A percentile compares a stretch with the other conserved stretches of the same genome.
Evolutionary conservation across 1,140 invertebrate species (phyloP).

Genomic region (Apis laboriosa): DNA sequence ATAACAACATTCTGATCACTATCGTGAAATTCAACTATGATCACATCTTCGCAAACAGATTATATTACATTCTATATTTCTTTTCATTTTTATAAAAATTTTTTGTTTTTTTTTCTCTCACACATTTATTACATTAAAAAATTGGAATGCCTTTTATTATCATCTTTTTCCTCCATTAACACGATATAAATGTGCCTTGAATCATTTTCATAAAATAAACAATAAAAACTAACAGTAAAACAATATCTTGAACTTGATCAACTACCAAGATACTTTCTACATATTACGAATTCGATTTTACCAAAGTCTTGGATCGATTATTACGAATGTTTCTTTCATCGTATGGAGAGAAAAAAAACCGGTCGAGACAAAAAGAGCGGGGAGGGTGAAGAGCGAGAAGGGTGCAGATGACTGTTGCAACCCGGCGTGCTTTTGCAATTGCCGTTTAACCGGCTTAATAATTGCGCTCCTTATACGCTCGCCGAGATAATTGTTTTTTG

Average conservation of each 20-base stretch:
- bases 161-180: too few relatives aligned
- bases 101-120: too few relatives aligned
- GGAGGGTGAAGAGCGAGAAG: constrained; percentile 3
- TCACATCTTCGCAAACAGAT: neutral
- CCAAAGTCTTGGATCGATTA: too few relatives aligned
- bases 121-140: too few relatives aligned
- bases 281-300: too few relatives aligned
- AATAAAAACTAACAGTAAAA: too few relatives aligned
- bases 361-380: constrained; percentile 16
- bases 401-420: constrained; percentile 28
- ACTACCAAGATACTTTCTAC: too few relatives aligned
- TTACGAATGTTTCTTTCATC: neutral
- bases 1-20: neutral
- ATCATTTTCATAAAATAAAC: too few relatives aligned
- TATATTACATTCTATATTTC: neutral
- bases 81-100: too few relatives aligned
- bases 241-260: too few relatives aligned
- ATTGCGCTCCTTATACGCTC: constrained; percentile 67
- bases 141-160: too few relatives aligned
- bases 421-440: neutral
- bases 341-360: neutral
- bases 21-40: neutral
- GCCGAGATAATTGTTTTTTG: constrained; percentile 66
- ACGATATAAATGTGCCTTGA: too few relatives aligned
- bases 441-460: constrained; percentile 60